Evolutionary conservation across 2,888 invertebrate species (phyloP).

Genomic region (Lacanobia wlatinum): DNA sequence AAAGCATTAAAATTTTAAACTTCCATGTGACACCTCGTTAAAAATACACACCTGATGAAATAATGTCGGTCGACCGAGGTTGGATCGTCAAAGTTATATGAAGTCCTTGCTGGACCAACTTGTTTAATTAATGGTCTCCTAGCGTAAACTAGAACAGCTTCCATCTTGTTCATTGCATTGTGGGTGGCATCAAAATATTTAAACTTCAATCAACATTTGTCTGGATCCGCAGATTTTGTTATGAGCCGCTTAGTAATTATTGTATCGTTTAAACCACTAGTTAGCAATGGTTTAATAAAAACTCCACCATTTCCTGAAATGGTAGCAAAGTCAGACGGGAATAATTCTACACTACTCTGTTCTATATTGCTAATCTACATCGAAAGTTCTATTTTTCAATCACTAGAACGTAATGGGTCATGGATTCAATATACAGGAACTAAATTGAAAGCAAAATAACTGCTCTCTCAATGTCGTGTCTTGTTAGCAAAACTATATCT

Average conservation of each 20-base stretch:
- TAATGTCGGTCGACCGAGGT: constrained; percentile 26
- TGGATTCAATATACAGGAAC: no score
- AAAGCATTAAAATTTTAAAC: constrained; percentile 31
- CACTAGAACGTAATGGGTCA: no score
- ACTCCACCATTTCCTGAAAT: background rate
- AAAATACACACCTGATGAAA: constrained; percentile 52
- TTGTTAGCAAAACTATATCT: constrained; percentile 4
- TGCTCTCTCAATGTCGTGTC: background rate
- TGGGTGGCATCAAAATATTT: constrained; percentile 7
- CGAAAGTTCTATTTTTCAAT: no score
- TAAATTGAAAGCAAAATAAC: background rate
- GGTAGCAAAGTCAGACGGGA: no score
- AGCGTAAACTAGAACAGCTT: constrained; percentile 4
- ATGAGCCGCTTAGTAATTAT: background rate
- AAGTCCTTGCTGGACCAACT: constrained; percentile 37
- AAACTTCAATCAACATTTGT: background rate
- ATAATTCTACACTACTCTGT: no score
- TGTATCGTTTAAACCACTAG: background rate
- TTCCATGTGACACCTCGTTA: constrained; percentile 47
- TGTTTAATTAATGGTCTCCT: constrained; percentile 31
- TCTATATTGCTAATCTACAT: no score
- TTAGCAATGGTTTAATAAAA: background rate
- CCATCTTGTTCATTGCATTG: constrained; percentile 19
- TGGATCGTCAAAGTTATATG: constrained; percentile 37
- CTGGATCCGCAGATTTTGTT: background rate